Percentiles rank a stretch among this genome's conserved stretches.
These are phyloP conservation scores for Amblyornis subalaris DNA, from an alignment of 2,113 vertebrate genomes.

Conservation along the genomic window DNA sequence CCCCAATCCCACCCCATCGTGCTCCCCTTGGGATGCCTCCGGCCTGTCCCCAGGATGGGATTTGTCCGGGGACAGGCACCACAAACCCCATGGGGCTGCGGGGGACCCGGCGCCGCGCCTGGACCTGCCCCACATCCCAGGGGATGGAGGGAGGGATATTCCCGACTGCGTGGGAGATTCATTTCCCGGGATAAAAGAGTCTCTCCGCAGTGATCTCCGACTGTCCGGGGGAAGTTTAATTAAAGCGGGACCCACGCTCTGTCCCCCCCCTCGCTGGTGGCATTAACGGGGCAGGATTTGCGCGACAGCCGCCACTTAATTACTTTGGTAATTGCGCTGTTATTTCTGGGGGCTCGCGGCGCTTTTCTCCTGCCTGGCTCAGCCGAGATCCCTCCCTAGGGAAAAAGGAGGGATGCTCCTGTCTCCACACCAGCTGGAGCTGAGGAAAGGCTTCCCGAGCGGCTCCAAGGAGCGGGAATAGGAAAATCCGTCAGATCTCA, in stretches of 20 bases:
- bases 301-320: not conserved
- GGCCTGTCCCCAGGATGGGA: accelerated
- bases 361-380: not conserved
- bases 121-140: not conserved
- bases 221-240: not conserved
- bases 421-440: not conserved
- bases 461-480: accelerated
- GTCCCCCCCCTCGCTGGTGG: not conserved
- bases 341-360: not conserved
- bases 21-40: not conserved
- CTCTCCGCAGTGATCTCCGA: accelerated
- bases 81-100: not conserved
- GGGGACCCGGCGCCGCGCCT: accelerated
- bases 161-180: accelerated
- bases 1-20: accelerated
- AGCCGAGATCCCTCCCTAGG: not conserved
- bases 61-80: not conserved
- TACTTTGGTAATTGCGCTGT: not conserved
- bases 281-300: not conserved
- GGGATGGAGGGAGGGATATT: not conserved
- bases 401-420: not conserved
- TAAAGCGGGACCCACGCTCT: not conserved
- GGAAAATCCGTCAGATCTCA: not conserved
- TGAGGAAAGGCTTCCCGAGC: not conserved
- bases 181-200: not conserved